Base-by-base conservation (phyloP, 2,797 vertebrate species). In the Enteromius argenteus region DNA sequence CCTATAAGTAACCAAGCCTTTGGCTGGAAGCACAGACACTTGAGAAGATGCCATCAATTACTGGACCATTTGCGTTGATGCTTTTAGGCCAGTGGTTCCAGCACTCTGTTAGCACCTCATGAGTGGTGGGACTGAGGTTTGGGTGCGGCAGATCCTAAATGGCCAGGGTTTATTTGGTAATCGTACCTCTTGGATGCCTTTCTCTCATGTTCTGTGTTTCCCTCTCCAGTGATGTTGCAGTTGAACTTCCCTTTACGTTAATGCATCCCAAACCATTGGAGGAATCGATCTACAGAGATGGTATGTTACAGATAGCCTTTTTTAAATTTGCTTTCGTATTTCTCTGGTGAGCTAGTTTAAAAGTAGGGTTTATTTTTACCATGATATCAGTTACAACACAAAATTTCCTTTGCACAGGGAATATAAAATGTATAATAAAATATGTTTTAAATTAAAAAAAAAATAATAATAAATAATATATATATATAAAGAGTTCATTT, bases 181-280 rank as follows among this genome's bases (percentile, higher is more conserved):
- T 23, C 19, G 35, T 83, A 0, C 62, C 35, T 72, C 1, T 42
- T 73, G 56, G 56, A 73, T 64, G 80, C 27, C 11, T 49, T 35
- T 49, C 58, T 32, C 21, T 19, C 15, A 83, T 83, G 6, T 21
- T 58, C 21, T 72, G 19, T 79, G 30, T 71, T 49, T 84, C 5
- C 15, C 37, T 82, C n/a, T 30, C 9, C 94, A 99, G 97, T 0
- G 97, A 99, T 0, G 96, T 98, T n/a, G 96, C 96, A 0, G 96
- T 99, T 0, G 97, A 98, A 81, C 95, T 99, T 46, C 97, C 97
- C 0, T 98, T 99, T 90, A 99, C 97, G 0, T 88, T 99, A 84
- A 99, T 99, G 97, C 96, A 98, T 80, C 96, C 97, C 4, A 98
- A 98, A 89, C 97, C 97, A 4, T 87, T 93, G 58, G 97, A 98